Evolutionary conservation across 2,113 vertebrate species (phyloP).

Genomic region (Clarias batrachus): DNA sequence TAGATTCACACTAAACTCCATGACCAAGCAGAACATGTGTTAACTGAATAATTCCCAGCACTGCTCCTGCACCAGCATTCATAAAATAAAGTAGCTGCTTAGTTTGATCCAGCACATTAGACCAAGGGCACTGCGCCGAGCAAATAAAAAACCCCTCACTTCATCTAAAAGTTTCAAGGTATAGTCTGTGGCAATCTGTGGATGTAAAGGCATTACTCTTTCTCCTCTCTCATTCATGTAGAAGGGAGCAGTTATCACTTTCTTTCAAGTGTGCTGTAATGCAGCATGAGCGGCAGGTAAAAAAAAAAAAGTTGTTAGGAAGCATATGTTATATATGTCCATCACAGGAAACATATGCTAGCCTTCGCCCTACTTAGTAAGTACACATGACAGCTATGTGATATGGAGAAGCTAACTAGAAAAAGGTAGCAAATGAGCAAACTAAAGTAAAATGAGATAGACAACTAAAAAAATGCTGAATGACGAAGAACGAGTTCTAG

Average conservation of each 20-base stretch:
- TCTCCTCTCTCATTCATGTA: not conserved
- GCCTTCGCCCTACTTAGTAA: not conserved
- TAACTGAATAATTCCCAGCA: not conserved
- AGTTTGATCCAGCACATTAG: no score
- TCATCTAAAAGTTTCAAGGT: not conserved
- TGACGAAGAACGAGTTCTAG: not conserved
- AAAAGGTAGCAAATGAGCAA: not conserved
- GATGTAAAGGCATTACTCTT: not conserved
- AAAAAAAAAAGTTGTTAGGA: not conserved
- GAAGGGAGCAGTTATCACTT: not conserved
- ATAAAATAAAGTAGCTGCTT: not conserved
- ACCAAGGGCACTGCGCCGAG: not conserved
- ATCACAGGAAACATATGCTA: not conserved
- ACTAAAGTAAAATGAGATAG: not conserved
- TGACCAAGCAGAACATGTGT: slow-evolving; percentile 1
- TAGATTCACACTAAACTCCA: not conserved
- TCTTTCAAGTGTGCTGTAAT: not conserved
- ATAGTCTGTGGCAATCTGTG: no score
- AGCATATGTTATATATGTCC: not conserved
- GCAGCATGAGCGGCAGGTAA: not conserved
- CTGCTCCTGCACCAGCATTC: not conserved
- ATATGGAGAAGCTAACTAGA: not conserved
- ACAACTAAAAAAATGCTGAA: not conserved
- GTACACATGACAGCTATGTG: not conserved
- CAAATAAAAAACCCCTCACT: not conserved